A percentile compares a stretch with the other conserved stretches of the same genome.
phyloP scores from a whole-genome alignment of 2,797 vertebrate species.

The Odontamblyopus rebecca region DNA sequence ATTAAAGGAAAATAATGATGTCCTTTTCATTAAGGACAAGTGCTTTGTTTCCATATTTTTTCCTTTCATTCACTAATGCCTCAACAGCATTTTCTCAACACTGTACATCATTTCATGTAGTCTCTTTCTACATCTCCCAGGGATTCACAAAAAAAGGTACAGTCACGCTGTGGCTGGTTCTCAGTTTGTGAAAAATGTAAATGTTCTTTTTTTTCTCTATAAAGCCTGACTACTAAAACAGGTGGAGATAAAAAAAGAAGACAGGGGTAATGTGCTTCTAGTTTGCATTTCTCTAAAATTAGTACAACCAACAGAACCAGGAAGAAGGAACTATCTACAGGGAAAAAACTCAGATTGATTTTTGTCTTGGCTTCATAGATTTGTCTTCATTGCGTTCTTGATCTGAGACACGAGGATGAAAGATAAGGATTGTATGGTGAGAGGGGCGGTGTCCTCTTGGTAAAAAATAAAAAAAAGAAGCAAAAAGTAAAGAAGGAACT shows the following conservation, averaged over 20 bases:
- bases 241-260: conserved; percentile 62
- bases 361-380: conserved; percentile 63
- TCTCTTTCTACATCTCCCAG: conserved; percentile 68
- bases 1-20: conserved; percentile 49
- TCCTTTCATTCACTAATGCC: conserved; percentile 65
- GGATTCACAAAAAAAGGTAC: conserved; percentile 59
- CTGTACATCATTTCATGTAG: conserved; percentile 73
- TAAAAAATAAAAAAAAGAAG: conserved; percentile 65
- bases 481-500: conserved; percentile 59
- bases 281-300: conserved; percentile 75
- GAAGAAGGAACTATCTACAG: conserved; percentile 68
- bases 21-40: conserved; percentile 77
- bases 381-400: conserved; percentile 61
- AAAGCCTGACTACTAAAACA: conserved; percentile 74
- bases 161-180: conserved; percentile 67
- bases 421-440: conserved; percentile 57
- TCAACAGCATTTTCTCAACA: conserved; percentile 61
- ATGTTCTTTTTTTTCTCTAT: conserved; percentile 59
- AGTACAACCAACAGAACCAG: conserved; percentile 69
- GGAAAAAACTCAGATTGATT: conserved; percentile 65
- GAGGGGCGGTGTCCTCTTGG: conserved; percentile 65
- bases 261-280: conserved; percentile 73
- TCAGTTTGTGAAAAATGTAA: conserved; percentile 69
- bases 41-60: conserved; percentile 74
- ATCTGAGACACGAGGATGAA: conserved; percentile 64